phyloP scores from a whole-genome alignment of 2,888 invertebrate genomes.

The Gastrophysa polygoni region DNA sequence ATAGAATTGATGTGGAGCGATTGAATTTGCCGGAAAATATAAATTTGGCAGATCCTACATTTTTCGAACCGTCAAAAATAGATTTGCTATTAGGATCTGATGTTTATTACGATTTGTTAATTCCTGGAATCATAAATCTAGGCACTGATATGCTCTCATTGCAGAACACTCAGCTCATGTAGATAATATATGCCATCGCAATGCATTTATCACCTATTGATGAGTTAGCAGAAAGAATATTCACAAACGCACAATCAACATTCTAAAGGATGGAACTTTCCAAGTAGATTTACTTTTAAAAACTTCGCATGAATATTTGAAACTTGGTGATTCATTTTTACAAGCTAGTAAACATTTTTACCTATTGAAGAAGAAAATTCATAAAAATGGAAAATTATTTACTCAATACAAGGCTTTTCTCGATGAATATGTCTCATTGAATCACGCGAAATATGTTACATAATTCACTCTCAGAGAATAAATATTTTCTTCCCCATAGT shows the following conservation, averaged over 20 bases:
- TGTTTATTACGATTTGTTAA: constrained; percentile 11
- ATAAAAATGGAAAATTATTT: background rate
- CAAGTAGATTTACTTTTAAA: constrained; percentile 1
- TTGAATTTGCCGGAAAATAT: background rate
- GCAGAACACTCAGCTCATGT: constrained; percentile 13
- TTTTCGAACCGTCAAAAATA: constrained; percentile 5
- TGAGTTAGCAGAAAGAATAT: constrained; percentile 2
- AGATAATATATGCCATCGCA: background rate
- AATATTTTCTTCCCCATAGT: constrained; percentile 25
- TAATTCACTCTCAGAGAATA: constrained; percentile 2
- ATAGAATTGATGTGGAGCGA: background rate
- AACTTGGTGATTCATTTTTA: constrained; percentile 14
- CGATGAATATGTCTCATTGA: constrained; percentile 12
- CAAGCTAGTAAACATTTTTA: background rate
- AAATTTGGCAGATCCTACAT: constrained; percentile 2
- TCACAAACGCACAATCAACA: background rate
- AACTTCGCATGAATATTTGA: background rate
- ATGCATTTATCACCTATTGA: constrained; percentile 1
- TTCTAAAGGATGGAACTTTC: background rate
- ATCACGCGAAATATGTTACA: background rate
- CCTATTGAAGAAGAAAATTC: constrained; percentile 6
- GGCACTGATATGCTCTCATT: background rate
- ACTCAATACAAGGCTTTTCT: constrained; percentile 14
- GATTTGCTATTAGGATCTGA: constrained; percentile 7
- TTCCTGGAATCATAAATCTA: constrained; percentile 10